Evolutionary conservation across 2,888 invertebrate species (phyloP).

Genomic region (Tachina fera): DNA sequence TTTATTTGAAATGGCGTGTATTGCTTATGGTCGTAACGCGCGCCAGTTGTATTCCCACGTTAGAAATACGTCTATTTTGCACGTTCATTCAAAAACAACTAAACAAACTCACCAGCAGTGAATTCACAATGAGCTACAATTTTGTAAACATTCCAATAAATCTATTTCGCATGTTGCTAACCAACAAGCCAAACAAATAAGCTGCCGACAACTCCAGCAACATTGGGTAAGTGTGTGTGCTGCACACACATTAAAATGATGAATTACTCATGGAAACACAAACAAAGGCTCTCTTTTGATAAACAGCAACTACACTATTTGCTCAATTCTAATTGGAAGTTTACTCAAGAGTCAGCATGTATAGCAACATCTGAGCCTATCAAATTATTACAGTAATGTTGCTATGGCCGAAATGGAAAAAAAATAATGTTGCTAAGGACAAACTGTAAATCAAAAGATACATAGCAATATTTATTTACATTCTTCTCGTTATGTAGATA

Average conservation of each 20-base stretch:
- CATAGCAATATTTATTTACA: conserved; percentile 11
- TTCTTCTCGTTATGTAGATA: no score
- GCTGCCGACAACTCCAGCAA: conserved; percentile 50
- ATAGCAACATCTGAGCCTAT: conserved; percentile 17
- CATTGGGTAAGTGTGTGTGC: conserved; percentile 45
- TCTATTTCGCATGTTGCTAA: conserved; percentile 76
- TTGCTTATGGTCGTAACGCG: conserved; percentile 44
- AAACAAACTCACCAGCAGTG: conserved; percentile 76
- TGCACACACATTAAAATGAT: conserved; percentile 69
- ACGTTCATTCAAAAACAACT: conserved; percentile 83
- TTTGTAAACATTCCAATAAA: conserved; percentile 80
- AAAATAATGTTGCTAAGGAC: conserved; percentile 5
- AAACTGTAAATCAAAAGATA: conserved; percentile 42
- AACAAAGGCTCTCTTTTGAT: conserved; percentile 16
- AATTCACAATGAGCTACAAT: conserved; percentile 77
- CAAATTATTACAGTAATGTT: not conserved
- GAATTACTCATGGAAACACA: conserved; percentile 71
- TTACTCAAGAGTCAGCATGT: not conserved
- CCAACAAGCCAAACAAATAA: conserved; percentile 12
- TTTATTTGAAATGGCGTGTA: conserved; percentile 52
- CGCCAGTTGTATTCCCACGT: conserved; percentile 30
- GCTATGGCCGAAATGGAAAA: conserved; percentile 5
- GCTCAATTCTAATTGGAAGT: conserved; percentile 59
- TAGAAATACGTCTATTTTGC: conserved; percentile 79
- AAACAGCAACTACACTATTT: conserved; percentile 33